phyloP scores from a whole-genome alignment of 2,888 invertebrate species.

The Tetragnatha montana region DNA sequence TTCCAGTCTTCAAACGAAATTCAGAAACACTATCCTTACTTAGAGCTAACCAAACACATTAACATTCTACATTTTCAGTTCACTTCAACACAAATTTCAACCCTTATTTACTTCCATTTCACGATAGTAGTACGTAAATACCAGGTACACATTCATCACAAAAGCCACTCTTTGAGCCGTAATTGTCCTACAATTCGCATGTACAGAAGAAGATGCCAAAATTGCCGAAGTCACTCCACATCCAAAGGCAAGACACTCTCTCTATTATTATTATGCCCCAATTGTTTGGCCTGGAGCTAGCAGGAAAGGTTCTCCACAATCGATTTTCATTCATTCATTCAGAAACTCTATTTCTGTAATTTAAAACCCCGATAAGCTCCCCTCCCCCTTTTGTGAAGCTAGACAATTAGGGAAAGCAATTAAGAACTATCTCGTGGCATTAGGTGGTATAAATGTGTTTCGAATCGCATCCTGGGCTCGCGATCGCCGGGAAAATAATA shows the following conservation, averaged over 20 bases:
- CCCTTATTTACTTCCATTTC: no score
- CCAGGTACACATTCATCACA: not conserved
- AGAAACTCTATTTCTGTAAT: constrained; percentile 29
- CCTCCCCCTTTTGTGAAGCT: constrained; percentile 13
- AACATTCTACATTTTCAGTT: no score
- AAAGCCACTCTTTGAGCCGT: not conserved
- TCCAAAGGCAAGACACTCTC: not conserved
- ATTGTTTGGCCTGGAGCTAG: not conserved
- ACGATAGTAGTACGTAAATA: not conserved
- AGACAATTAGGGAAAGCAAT: constrained; percentile 51
- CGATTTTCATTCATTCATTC: constrained; percentile 51
- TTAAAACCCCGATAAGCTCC: constrained; percentile 29
- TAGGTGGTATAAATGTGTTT: not conserved
- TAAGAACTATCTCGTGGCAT: constrained; percentile 24
- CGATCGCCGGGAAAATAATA: not conserved
- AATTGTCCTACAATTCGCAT: not conserved
- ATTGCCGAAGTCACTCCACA: not conserved
- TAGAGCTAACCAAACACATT: no score
- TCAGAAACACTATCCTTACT: no score
- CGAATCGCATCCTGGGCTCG: not conserved
- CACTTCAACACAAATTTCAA: no score
- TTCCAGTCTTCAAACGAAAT: no score
- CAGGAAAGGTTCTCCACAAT: not conserved
- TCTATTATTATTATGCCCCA: not conserved
- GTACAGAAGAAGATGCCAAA: not conserved